Conservation (phyloP, 1,140 invertebrate genomes). For the Zaprionus kolodkinae region DNA sequence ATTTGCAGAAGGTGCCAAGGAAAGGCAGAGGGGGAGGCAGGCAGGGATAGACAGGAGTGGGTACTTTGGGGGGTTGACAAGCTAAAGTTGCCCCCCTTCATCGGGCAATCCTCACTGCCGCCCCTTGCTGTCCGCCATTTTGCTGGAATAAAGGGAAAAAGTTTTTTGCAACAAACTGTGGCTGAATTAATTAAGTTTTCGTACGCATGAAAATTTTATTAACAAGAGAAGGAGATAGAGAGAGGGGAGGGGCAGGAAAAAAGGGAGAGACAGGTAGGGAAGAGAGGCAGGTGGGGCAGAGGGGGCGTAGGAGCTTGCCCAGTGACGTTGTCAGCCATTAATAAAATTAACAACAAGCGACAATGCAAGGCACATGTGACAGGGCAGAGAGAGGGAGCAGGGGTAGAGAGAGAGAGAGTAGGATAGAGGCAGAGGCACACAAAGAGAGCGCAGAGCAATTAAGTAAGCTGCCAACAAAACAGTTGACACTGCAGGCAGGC, state of each 20-base stretch:
- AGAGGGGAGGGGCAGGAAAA: neutral
- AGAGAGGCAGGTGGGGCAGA: too few relatives aligned
- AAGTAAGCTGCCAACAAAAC: slow-evolving; percentile 82
- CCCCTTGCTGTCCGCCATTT: slow-evolving; percentile 59
- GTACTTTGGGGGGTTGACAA: slow-evolving; percentile 16
- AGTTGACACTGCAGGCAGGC: slow-evolving; percentile 54
- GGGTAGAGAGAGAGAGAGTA: slow-evolving; percentile 14
- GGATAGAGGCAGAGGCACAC: neutral
- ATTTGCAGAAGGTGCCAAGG: slow-evolving; percentile 49
- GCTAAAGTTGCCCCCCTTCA: slow-evolving; percentile 15
- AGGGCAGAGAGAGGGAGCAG: neutral
- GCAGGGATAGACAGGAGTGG: neutral
- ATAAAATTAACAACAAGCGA: slow-evolving; percentile 81
- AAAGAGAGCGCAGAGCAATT: slow-evolving; percentile 70
- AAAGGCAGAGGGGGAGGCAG: neutral
- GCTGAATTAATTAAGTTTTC: slow-evolving; percentile 82
- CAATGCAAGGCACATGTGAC: slow-evolving; percentile 43
- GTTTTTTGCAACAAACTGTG: slow-evolving; percentile 75
- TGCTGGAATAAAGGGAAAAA: slow-evolving; percentile 26
- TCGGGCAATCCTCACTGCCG: neutral
- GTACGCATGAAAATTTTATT: slow-evolving; percentile 79
- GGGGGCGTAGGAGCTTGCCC: slow-evolving; percentile 23
- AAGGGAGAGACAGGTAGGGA: neutral
- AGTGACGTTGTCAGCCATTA: slow-evolving; percentile 78
- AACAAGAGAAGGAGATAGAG: slow-evolving; percentile 32